Evolutionary conservation across 1,140 invertebrate genomes (phyloP), one percentile per base, ranked within the genome.

Genomic region (Sarcophaga peregrina): DNA sequence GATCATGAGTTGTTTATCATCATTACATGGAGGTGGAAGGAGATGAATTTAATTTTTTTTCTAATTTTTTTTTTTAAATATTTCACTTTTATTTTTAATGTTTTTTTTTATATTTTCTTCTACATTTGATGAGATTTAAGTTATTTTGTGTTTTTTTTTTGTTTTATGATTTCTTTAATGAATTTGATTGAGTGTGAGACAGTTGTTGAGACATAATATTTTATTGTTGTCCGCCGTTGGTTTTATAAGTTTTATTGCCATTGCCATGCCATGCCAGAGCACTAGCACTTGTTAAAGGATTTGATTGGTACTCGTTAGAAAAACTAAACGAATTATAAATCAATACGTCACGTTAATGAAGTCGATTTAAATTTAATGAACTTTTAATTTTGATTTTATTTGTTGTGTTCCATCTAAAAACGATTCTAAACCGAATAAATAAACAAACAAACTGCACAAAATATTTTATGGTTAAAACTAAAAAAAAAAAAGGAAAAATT

Each of bases 131-230:
- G 25, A 2, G 25, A 37, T 37, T 37, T 1, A 37, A 37, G 25
- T 68, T 68, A 68, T 68, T 68, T 58, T n/a, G 1, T 37, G 1
- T 37, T 37, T 37, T 37, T 37, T 37, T 2, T 37, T 37, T 37
- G 7, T 58, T 68, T 68, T 68, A 68, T 68, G 62, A 68, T 68
- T 68, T 68, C 10, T n/a, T 68, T 68, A 68, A 68, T 68, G 17
- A 68, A 68, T 68, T 68, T 68, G 62, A 68, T 68, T 20, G 62
- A 20, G 62, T 68, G n/a, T 58, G 54, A 58, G 54, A 68, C 62
- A 68, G 54, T 68, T 68, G 62, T 68, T 20, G 20, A 68, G 10
- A 68, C 62, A 68, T 20, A 68, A 20, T 68, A 68, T 68, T 68
- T 68, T 68, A 68, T 68, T 20, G 62, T 68, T 20, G n/a, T n/a